phyloP scores from a whole-genome alignment of 2,797 vertebrate genomes.

The Silurus lanzhouensis region DNA sequence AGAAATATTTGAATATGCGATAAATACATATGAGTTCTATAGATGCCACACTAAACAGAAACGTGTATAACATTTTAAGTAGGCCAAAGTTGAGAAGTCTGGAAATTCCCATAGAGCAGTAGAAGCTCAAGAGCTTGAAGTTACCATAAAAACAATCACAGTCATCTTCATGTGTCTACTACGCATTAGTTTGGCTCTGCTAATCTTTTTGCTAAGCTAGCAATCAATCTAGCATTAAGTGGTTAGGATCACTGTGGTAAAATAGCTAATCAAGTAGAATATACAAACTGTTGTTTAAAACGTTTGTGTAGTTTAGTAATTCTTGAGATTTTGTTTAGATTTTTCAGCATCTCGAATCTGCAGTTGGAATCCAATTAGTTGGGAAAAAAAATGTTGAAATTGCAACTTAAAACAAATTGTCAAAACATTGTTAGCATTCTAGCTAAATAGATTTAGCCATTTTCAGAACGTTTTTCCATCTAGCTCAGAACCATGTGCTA shows the following conservation, averaged over 20 bases:
- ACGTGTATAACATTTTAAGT: background rate
- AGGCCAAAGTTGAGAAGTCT: background rate
- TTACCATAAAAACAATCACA: background rate
- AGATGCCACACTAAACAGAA: background rate
- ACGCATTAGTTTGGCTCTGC: background rate
- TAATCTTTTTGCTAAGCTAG: background rate
- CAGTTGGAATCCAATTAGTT: background rate
- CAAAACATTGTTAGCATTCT: background rate
- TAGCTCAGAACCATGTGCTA: background rate
- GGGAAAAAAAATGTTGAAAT: background rate
- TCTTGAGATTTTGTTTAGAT: background rate
- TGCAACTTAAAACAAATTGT: background rate
- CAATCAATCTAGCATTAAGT: too few species aligned
- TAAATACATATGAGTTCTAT: background rate
- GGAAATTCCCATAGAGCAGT: background rate
- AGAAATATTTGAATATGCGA: background rate
- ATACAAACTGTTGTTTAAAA: background rate
- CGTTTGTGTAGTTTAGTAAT: background rate
- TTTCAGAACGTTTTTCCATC: background rate
- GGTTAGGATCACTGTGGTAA: background rate
- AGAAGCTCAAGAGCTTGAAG: background rate
- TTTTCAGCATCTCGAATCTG: background rate
- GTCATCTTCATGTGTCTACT: background rate
- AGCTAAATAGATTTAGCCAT: background rate
- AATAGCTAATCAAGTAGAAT: background rate